Conservation (phyloP, 2,113 vertebrate genomes). For the Ptyas mucosa region DNA sequence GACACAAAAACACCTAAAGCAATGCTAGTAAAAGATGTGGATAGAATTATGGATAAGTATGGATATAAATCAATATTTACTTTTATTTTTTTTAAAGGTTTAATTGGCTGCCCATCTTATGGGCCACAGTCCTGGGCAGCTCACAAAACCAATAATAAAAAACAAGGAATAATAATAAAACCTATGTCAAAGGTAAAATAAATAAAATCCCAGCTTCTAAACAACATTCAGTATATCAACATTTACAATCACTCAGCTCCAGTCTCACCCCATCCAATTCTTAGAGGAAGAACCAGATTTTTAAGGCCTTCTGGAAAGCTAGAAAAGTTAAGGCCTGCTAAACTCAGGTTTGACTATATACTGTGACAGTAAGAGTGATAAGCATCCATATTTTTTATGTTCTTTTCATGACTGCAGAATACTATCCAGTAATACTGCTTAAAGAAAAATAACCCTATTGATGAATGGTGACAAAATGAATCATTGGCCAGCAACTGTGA, state of each 20-base stretch:
- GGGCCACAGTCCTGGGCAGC: background rate
- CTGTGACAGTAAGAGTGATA: background rate
- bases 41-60: background rate
- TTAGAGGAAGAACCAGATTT: background rate
- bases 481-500: background rate
- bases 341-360: background rate
- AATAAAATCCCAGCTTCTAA: background rate
- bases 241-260: background rate
- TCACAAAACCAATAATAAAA: background rate
- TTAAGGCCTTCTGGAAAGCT: background rate
- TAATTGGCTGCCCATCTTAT: background rate
- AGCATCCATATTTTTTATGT: background rate
- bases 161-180: background rate
- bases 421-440: background rate
- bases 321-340: background rate
- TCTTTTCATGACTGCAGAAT: background rate
- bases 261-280: background rate
- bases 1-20: background rate
- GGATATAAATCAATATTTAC: background rate
- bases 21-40: background rate
- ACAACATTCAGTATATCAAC: background rate
- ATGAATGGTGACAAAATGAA: background rate
- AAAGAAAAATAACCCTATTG: background rate
- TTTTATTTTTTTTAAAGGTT: background rate
- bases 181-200: background rate